phyloP scores from a whole-genome alignment of 2,113 vertebrate species.

The Sebastes schlegelii region DNA sequence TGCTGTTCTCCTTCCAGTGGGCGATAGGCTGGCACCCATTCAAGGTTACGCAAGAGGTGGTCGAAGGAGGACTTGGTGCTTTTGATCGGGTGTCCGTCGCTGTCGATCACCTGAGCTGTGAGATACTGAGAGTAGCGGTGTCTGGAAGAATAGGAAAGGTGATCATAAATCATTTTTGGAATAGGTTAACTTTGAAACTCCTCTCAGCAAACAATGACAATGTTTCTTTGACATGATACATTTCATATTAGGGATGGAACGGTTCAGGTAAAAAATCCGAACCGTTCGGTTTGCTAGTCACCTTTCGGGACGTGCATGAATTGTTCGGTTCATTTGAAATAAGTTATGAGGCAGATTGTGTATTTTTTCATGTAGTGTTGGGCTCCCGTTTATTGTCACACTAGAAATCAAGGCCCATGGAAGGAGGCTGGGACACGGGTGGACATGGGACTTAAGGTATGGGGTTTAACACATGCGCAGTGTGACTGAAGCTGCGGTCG shows the following conservation, averaged over 20 bases:
- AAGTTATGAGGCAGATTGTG: too few relatives aligned
- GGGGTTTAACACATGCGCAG: too few relatives aligned
- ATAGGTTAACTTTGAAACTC: neutral
- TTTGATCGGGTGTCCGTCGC: slow-evolving; percentile 62
- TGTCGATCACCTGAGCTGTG: slow-evolving; percentile 75
- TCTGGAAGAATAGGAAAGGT: slow-evolving; percentile 59
- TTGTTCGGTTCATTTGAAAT: too few relatives aligned
- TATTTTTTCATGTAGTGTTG: too few relatives aligned
- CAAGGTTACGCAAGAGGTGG: slow-evolving; percentile 70
- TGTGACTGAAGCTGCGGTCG: too few relatives aligned
- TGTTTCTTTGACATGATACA: neutral
- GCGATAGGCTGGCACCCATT: slow-evolving; percentile 80
- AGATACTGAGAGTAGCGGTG: slow-evolving; percentile 83
- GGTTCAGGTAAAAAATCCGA: too few relatives aligned
- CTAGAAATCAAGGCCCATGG: too few relatives aligned
- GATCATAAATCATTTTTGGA: neutral
- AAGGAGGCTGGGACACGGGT: too few relatives aligned
- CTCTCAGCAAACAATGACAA: neutral
- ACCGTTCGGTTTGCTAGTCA: too few relatives aligned
- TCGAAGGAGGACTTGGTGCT: slow-evolving; percentile 80
- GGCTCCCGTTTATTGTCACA: too few relatives aligned
- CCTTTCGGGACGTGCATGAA: too few relatives aligned
- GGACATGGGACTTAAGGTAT: too few relatives aligned
- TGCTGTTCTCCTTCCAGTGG: slow-evolving; percentile 20
- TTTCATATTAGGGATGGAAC: neutral